Evolutionary conservation across 1,140 invertebrate genomes (phyloP).

Genomic region (Geopemphigus sp.): DNA sequence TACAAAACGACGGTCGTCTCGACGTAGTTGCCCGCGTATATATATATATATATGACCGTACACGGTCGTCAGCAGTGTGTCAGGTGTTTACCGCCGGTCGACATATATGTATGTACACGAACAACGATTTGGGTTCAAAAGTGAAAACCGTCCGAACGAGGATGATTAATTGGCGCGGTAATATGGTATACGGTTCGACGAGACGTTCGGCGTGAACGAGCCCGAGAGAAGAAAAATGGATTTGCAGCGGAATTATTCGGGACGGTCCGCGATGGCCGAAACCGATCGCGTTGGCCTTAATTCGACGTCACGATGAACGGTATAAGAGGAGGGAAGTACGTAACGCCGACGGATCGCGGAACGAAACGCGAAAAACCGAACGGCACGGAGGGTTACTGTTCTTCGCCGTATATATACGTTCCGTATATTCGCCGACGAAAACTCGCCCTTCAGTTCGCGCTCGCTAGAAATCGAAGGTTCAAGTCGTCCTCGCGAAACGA

Average conservation of each 20-base stretch:
- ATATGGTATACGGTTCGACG: too few relatives aligned
- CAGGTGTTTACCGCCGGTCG: too few relatives aligned
- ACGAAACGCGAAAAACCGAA: neutral
- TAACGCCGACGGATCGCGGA: neutral
- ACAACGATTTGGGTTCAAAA: slow-evolving; percentile 30
- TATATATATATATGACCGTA: too few relatives aligned
- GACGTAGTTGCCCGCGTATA: too few relatives aligned
- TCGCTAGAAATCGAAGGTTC: too few relatives aligned
- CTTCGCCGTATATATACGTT: neutral
- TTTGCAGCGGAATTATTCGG: slow-evolving; percentile 39
- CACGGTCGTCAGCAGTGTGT: too few relatives aligned
- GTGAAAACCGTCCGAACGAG: neutral
- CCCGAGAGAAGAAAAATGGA: slow-evolving; percentile 10
- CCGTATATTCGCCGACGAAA: too few relatives aligned
- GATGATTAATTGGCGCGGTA: neutral
- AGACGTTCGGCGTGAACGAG: neutral
- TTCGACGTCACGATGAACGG: slow-evolving; percentile 3
- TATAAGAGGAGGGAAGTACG: neutral
- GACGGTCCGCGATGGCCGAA: slow-evolving; percentile 27
- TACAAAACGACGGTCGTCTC: neutral
- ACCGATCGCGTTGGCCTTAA: slow-evolving; percentile 40
- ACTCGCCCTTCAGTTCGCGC: too few relatives aligned
- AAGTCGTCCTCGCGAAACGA: too few relatives aligned
- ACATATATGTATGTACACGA: too few relatives aligned
- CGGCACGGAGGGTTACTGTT: too few relatives aligned